These are phyloP conservation scores for Trissolcus japonicus DNA, from an alignment of 2,888 invertebrate species.

Conservation along the genomic window DNA sequence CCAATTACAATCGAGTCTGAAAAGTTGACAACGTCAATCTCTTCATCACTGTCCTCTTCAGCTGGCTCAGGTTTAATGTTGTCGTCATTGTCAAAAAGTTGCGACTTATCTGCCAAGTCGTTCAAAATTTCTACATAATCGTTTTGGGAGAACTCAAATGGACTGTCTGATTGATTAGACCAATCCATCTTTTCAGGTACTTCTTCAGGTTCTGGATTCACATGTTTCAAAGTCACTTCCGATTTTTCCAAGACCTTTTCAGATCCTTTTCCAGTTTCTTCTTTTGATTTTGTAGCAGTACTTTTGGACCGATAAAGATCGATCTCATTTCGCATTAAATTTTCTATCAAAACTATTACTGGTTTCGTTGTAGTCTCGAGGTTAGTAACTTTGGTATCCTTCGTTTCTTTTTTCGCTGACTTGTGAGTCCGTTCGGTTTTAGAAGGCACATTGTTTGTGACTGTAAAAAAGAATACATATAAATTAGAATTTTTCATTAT, in stretches of 20 bases:
- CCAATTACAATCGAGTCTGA: not conserved
- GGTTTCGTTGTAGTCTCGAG: not conserved
- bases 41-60: not conserved
- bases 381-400: not conserved
- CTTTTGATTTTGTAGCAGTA: not conserved
- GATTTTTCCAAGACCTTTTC: too few relatives aligned
- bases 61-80: constrained; percentile 1
- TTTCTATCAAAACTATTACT: not conserved
- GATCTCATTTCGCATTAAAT: not conserved
- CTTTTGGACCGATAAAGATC: not conserved
- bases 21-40: not conserved
- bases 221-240: too few relatives aligned
- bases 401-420: too few relatives aligned
- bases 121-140: constrained; percentile 4
- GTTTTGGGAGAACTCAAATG: not conserved
- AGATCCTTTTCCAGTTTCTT: not conserved
- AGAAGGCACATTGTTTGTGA: too few relatives aligned
- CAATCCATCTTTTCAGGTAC: too few relatives aligned
- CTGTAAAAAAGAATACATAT: too few relatives aligned
- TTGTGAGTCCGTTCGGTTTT: too few relatives aligned
- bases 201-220: too few relatives aligned
- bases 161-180: too few relatives aligned
- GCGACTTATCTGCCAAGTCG: not conserved
- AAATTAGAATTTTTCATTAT: too few relatives aligned
- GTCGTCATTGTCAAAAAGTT: constrained; percentile 4